These are phyloP conservation scores for Mesodorylaimus sp. DNA, from an alignment of 2,888 invertebrate species.

Conservation along the genomic window DNA sequence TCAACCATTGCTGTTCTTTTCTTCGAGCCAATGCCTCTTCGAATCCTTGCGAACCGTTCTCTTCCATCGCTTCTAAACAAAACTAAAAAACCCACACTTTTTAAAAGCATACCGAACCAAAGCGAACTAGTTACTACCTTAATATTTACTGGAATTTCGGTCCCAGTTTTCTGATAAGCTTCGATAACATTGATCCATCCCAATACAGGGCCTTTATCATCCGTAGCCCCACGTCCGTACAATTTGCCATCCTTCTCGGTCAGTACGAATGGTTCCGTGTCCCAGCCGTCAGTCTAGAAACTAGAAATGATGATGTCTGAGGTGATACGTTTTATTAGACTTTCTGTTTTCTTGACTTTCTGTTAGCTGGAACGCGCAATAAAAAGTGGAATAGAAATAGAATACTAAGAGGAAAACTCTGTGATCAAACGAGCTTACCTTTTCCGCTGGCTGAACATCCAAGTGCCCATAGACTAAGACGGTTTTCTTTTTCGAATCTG, in stretches of 20 bases:
- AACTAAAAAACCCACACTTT: conserved; percentile 41
- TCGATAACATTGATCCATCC: conserved; percentile 88
- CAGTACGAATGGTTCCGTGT: conserved; percentile 75
- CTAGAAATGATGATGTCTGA: neutral
- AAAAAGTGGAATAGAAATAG: too few relatives aligned
- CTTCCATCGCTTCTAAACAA: conserved; percentile 95
- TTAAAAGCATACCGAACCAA: neutral
- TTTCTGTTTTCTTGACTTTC: neutral
- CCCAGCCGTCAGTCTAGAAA: conserved; percentile 67
- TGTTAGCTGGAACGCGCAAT: neutral
- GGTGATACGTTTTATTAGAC: too few relatives aligned
- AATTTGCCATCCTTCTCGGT: conserved; percentile 69
- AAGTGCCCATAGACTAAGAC: conserved; percentile 87
- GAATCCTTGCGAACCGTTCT: conserved; percentile 85
- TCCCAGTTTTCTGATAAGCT: conserved; percentile 54
- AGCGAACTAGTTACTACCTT: conserved; percentile 29
- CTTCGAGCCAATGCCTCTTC: conserved; percentile 59
- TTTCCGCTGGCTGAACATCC: conserved; percentile 86
- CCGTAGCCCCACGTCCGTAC: conserved; percentile 73
- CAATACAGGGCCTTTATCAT: conserved; percentile 77
- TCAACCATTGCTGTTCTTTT: conserved; percentile 52
- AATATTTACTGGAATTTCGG: conserved; percentile 45
- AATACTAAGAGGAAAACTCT: too few relatives aligned
- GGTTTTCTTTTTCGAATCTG: conserved; percentile 68
- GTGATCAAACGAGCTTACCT: conserved; percentile 28